These are phyloP conservation scores for Zaprionus kolodkinae DNA, from an alignment of 1,140 invertebrate species.

Conservation along the genomic window DNA sequence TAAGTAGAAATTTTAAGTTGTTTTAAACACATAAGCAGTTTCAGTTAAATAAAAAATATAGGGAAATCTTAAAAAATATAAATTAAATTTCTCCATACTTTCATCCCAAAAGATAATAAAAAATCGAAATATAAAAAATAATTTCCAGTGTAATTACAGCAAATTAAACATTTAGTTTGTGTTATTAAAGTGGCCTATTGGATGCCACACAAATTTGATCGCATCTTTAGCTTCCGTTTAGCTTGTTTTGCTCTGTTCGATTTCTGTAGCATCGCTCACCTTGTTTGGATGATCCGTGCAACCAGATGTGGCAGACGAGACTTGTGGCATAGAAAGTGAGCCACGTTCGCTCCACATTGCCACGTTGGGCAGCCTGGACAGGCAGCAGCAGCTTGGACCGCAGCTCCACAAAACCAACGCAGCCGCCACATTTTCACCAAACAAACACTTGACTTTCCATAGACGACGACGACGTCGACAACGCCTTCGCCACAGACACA, in stretches of 20 bases:
- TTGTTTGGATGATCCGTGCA: neutral
- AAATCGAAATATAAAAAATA: neutral
- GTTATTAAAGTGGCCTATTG: neutral
- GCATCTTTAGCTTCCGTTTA: neutral
- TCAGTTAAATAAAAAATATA: too few species aligned
- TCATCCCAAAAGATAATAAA: neutral
- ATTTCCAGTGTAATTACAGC: neutral
- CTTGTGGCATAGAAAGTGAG: constrained; percentile 11
- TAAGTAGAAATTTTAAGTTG: too few species aligned
- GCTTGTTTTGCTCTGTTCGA: neutral
- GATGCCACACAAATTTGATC: neutral
- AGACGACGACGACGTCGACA: constrained; percentile 16
- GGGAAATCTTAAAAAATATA: too few species aligned
- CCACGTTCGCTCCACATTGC: constrained; percentile 3
- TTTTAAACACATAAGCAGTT: too few species aligned
- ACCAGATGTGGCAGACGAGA: constrained; percentile 3
- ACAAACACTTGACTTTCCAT: constrained; percentile 55
- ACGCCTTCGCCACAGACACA: neutral
- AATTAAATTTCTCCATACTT: neutral
- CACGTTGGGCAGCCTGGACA: neutral
- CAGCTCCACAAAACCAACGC: constrained; percentile 41
- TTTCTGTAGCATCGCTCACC: neutral
- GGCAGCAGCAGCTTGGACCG: neutral
- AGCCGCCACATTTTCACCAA: constrained; percentile 37
- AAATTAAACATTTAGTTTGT: neutral